Evolutionary conservation across 2,888 invertebrate species (phyloP), one percentile per base, ranked within the genome.

Genomic region (Alloscopus bannaensis): DNA sequence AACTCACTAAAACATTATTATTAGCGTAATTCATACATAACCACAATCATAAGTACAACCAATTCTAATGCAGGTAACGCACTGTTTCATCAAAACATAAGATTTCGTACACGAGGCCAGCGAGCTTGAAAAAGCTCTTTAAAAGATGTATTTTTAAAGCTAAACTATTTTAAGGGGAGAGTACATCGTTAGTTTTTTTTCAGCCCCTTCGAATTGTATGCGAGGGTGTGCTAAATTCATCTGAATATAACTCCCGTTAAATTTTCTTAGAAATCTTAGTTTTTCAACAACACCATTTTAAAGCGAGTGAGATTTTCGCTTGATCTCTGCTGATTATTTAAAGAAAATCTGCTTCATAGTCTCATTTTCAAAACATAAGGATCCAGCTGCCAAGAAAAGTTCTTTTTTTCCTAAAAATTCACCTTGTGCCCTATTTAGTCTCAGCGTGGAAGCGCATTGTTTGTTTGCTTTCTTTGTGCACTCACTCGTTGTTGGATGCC

Each of bases 181-280:
- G n/a, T n/a, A n/a, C n/a, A n/a, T n/a, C n/a, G n/a, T n/a, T n/a
- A n/a, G n/a, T n/a, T n/a, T n/a, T n/a, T n/a, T n/a, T n/a, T n/a
- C n/a, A 20, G 24, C 24, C 24, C 36, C 36, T 36, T 36, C 13
- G 8, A 13, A 24, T 22, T 26, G 6, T 29, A 31, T 11, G 2
- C 18, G 13, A 16, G 16, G 2, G 4, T n/a, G 59, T 28, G 3
- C 59, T 59, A 59, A 59, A 4, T 59, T 31, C n/a, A 65, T 29
- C 45, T 45, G 65, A 47, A 65, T 65, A 8, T 47, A 65, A 65
- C 28, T 65, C 65, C 65, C 65, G 65, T 65, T 65, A 65, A n/a
- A n/a, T n/a, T n/a, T n/a, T n/a, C n/a, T n/a, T n/a, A n/a, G n/a
- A n/a, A n/a, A n/a, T n/a, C n/a, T n/a, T n/a, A n/a, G n/a, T n/a